These are phyloP conservation scores for Xerus inauris DNA, from an alignment of 2,113 vertebrate genomes.

Conservation along the genomic window DNA sequence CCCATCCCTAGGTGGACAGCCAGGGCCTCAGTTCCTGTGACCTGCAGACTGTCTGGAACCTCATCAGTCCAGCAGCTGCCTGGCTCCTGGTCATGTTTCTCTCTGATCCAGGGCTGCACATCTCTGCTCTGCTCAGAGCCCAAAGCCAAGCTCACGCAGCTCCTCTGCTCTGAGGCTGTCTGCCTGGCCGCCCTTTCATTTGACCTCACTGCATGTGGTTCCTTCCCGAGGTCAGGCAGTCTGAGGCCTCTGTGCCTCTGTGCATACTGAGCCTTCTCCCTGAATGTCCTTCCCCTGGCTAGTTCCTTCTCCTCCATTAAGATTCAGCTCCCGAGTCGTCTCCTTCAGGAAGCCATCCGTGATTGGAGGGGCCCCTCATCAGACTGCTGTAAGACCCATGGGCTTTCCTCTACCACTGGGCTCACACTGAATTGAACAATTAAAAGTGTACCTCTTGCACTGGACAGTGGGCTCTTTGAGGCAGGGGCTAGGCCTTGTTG, in stretches of 20 bases:
- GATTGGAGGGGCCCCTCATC: background rate
- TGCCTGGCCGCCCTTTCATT: background rate
- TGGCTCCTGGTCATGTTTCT: background rate
- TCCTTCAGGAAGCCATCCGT: constrained; percentile 35
- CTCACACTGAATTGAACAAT: background rate
- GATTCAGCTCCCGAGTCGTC: background rate
- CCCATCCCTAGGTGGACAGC: background rate
- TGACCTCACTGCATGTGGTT: background rate
- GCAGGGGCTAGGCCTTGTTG: background rate
- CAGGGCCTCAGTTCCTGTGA: background rate
- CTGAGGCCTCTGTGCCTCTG: background rate
- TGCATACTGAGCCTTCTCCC: background rate
- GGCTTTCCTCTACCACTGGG: background rate
- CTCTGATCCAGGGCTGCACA: background rate
- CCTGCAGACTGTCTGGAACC: background rate
- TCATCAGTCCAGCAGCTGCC: rapidly evolving
- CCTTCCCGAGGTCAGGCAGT: background rate
- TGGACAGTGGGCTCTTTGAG: background rate
- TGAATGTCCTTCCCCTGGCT: background rate
- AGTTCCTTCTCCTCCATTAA: background rate
- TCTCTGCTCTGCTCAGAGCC: background rate
- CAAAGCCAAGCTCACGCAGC: too few relatives aligned
- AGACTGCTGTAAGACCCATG: background rate
- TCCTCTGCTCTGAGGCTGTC: too few relatives aligned
- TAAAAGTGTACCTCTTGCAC: background rate